Conservation (phyloP, 2,888 invertebrate genomes). For the Scrobipalpa costella region DNA sequence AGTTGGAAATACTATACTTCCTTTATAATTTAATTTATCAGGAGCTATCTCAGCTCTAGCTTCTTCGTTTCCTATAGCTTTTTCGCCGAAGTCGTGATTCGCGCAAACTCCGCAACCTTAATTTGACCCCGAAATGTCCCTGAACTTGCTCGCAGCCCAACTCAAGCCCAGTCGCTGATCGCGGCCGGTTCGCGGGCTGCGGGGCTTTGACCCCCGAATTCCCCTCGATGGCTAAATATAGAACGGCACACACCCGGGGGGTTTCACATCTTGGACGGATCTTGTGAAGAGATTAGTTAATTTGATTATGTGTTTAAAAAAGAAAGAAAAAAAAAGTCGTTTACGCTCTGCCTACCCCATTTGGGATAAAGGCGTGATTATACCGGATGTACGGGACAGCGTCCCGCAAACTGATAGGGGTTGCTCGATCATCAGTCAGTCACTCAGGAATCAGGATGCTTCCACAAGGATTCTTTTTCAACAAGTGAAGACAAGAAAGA, state of each 20-base stretch:
- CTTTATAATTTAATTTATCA: too few relatives aligned
- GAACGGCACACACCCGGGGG: slow-evolving; percentile 66
- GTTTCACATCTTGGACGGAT: slow-evolving; percentile 44
- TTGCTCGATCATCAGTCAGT: too few relatives aligned
- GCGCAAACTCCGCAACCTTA: neutral
- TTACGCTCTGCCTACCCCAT: too few relatives aligned
- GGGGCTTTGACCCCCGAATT: slow-evolving; percentile 77
- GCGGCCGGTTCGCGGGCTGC: slow-evolving; percentile 68
- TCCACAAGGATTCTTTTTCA: too few relatives aligned
- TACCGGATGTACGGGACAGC: too few relatives aligned
- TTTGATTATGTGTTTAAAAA: neutral
- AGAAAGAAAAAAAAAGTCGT: too few relatives aligned
- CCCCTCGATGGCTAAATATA: slow-evolving; percentile 68
- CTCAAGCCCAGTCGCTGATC: slow-evolving; percentile 31
- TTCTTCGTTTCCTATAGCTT: neutral
- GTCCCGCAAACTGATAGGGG: too few relatives aligned
- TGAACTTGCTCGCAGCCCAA: slow-evolving; percentile 49
- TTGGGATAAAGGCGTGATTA: too few relatives aligned
- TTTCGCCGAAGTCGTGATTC: neutral
- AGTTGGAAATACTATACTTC: too few relatives aligned
- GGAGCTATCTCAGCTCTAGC: neutral
- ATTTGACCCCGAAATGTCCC: slow-evolving; percentile 41
- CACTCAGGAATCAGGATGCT: too few relatives aligned
- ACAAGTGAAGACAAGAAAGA: too few relatives aligned
- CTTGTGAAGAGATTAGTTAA: neutral